A percentile compares a stretch with the other conserved stretches of the same genome.
phyloP scores from a whole-genome alignment of 2,888 invertebrate genomes.

The Ypsolopha sequella region DNA sequence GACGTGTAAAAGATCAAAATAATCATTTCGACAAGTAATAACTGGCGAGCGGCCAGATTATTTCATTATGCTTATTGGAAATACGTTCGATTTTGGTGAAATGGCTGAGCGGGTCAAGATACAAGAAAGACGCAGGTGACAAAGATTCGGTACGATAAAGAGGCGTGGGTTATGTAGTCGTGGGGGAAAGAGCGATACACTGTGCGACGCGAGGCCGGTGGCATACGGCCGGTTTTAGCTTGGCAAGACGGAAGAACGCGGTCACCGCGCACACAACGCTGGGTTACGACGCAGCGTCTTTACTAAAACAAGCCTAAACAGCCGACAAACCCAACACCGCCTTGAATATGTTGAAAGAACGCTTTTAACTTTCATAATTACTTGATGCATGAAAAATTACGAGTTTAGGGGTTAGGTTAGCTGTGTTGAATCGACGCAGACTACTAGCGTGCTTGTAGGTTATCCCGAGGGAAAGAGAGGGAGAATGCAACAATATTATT shows the following conservation, averaged over 20 bases:
- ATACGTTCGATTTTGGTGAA: constrained; percentile 20
- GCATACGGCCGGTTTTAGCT: constrained; percentile 45
- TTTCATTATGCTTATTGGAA: not conserved
- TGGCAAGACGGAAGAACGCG: constrained; percentile 52
- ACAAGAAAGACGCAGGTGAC: constrained; percentile 52
- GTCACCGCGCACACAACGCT: constrained; percentile 39
- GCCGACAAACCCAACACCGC: not conserved
- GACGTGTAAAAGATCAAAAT: constrained; percentile 29
- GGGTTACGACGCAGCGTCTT: constrained; percentile 4
- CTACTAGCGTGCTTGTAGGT: constrained; percentile 28
- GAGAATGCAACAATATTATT: constrained; percentile 17
- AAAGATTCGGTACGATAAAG: constrained; percentile 55
- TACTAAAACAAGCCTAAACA: not conserved
- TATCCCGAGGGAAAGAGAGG: constrained; percentile 30
- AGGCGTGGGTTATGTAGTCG: constrained; percentile 59
- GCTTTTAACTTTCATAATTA: not conserved
- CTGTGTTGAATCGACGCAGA: constrained; percentile 13
- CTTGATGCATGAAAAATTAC: not conserved
- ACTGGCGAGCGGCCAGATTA: constrained; percentile 43
- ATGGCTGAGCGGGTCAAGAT: constrained; percentile 25
- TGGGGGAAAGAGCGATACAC: constrained; percentile 40
- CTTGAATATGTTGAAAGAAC: not conserved
- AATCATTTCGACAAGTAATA: constrained; percentile 22
- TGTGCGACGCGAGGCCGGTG: constrained; percentile 43
- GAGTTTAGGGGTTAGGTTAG: not conserved